Base-by-base conservation (phyloP, 2,113 vertebrate species). In the Hyla sarda region DNA sequence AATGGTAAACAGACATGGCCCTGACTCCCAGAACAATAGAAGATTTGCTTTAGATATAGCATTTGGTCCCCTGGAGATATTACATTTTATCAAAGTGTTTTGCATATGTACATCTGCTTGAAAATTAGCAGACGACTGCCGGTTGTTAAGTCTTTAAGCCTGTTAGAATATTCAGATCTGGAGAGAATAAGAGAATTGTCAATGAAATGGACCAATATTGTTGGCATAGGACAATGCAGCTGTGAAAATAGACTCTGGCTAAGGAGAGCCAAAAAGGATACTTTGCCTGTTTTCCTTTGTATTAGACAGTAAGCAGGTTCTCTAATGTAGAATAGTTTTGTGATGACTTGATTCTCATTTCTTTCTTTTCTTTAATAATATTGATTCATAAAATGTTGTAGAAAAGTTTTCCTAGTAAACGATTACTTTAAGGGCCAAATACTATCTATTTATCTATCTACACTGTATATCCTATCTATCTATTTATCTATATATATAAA, bases 91-190 rank as follows among this genome's bases (percentile, higher is more conserved):
- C 76, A 41, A 48, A 78, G 84, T 71, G 47, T 72, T 86, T 86
- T 80, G 77, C 60, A 80, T 72, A 65, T 73, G 34, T 81, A 41
- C 75, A 81, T 81, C 62, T 80, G 62, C 71, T 86, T 80, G 76
- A 86, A 58, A 86, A 86, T 72, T 72, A 72, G 56, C 75, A 86
- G 75, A 52, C 67, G 71, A 71, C 78, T 2, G 65, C 50, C 45
- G 65, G 65, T 86, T 80, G 84, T 86, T 86, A 86, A 86, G 56
- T 80, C 76, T 80, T 86, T 86, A 80, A 86, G 84, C 32, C 65
- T 81, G 75, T 79, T 72, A 72, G 28, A 85, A 78, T 79, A 78
- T 69, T 79, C 48, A 54, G 71, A 86, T 28, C 65, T 86, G 62
- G 84, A 79, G 52, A 86, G 76, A n/a, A 56, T 47, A 72, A 72